These are phyloP conservation scores for Austrolebias charrua DNA, from an alignment of 2,797 vertebrate species.

Conservation along the genomic window DNA sequence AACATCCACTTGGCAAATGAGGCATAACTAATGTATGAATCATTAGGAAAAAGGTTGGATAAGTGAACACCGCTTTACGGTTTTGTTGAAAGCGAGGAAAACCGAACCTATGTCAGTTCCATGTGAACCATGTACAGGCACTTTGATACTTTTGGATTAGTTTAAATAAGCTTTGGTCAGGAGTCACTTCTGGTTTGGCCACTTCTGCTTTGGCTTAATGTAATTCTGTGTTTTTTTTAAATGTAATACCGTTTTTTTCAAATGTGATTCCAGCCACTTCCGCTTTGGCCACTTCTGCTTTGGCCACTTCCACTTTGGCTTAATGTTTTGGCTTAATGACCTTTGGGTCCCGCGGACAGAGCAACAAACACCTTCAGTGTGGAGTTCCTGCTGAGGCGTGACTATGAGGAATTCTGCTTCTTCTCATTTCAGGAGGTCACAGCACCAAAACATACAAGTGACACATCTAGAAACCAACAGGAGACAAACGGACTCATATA, in stretches of 20 bases:
- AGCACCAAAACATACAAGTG: conserved; percentile 20
- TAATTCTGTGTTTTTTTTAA: no score
- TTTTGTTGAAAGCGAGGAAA: conserved; percentile 6
- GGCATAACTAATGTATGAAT: conserved; percentile 45
- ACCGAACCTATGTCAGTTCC: conserved; percentile 4
- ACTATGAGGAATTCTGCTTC: conserved; percentile 54
- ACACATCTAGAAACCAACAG: no score
- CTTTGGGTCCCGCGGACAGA: conserved; percentile 28
- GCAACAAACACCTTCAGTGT: conserved; percentile 59
- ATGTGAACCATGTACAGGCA: conserved; percentile 19
- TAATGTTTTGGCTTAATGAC: no score
- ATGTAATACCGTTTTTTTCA: no score
- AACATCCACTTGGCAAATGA: conserved; percentile 47
- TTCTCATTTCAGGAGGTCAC: conserved; percentile 41
- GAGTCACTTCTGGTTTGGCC: no score
- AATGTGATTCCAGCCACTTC: no score
- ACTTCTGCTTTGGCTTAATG: no score
- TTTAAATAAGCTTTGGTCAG: conserved; percentile 50
- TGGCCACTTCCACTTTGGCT: no score
- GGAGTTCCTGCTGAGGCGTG: conserved; percentile 40
- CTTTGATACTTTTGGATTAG: conserved; percentile 39
- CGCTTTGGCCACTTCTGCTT: no score
- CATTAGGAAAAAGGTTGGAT: conserved; percentile 30
- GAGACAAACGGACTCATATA: no score
- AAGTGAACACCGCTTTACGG: conserved; percentile 13